These are phyloP conservation scores for Tenualosa ilisha DNA, from an alignment of 2,797 vertebrate genomes.

Conservation along the genomic window DNA sequence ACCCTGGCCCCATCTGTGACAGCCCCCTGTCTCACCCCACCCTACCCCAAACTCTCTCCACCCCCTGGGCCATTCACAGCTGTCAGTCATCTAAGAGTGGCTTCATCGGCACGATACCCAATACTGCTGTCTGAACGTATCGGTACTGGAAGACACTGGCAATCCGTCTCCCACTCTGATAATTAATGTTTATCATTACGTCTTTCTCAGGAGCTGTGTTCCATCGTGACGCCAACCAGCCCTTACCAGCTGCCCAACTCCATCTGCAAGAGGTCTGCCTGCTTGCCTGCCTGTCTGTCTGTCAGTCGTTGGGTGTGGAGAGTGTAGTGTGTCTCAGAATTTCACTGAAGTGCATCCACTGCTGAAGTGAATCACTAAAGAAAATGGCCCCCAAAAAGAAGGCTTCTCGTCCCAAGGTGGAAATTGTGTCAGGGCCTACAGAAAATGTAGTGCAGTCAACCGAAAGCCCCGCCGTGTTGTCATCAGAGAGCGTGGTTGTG, in stretches of 20 bases:
- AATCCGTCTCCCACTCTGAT: not conserved
- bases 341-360: too few relatives aligned
- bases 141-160: slow-evolving; percentile 23
- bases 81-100: slow-evolving; percentile 50
- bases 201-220: slow-evolving; percentile 26
- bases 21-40: slow-evolving; percentile 32
- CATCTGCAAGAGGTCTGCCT: slow-evolving; percentile 18
- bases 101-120: not conserved
- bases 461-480: not conserved
- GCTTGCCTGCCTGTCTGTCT: slow-evolving; percentile 32
- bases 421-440: slow-evolving; percentile 53
- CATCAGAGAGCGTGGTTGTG: slow-evolving; percentile 61
- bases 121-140: slow-evolving; percentile 4
- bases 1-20: not conserved
- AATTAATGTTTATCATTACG: slow-evolving; percentile 7
- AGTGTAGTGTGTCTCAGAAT: slow-evolving; percentile 12
- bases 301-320: slow-evolving; percentile 30
- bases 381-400: slow-evolving; percentile 84
- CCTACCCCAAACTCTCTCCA: slow-evolving; percentile 21
- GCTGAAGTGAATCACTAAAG: slow-evolving; percentile 23
- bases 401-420: slow-evolving; percentile 71
- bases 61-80: slow-evolving; percentile 47
- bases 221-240: not conserved
- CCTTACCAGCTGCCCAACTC: not conserved
- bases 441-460: slow-evolving; percentile 62